Evolutionary conservation across 2,888 invertebrate genomes (phyloP), one percentile per base, ranked within the genome.

Genomic region (Artemia sinica): DNA sequence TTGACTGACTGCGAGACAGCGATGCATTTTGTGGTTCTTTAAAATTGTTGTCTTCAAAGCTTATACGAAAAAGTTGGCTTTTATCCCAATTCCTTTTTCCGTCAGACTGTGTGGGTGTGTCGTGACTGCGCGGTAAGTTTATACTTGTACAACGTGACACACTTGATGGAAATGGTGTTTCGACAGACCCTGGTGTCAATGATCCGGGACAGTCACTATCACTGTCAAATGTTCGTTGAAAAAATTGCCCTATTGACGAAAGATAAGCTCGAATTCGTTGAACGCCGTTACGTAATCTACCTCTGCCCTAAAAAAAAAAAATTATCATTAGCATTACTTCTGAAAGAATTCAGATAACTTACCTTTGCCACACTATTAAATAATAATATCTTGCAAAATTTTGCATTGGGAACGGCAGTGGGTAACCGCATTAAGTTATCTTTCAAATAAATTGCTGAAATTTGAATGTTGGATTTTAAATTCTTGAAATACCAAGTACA

Each of bases 81-180:
- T 73, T 72, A 69, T 70, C 72, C 67, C 74, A 75, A 66, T 75
- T 77, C 66, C 73, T 71, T 73, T 69, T 72, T 72, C 65, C 74
- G 49, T 72, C 69, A 1, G 74, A 73, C 41, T 74, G 74, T 2
- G 71, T 68, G 69, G 74, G 73, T 65, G 76, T 77, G 70, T 79
- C 77, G 41, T 79, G 79, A 72, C 81, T 81, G 76, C 81, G 83
- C 76, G 90, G 89, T 74, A 89, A 88, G 78, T 88, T 89, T 73
- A 91, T 80, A 71, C 90, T 90, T 70, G 89, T 88, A 78, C 90
- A 77, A 80, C 89, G 84, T 67, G 90, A 90, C 72, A 89, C 88
- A 71, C 88, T 86, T 78, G 89, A 88, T 78, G 88, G 89, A 73
- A 91, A 82, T 69, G 90, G 89, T 71, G 91, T 91, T 79, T 91